Conservation (phyloP, 2,888 invertebrate species). For the Gymnoscelis rufifasciata region DNA sequence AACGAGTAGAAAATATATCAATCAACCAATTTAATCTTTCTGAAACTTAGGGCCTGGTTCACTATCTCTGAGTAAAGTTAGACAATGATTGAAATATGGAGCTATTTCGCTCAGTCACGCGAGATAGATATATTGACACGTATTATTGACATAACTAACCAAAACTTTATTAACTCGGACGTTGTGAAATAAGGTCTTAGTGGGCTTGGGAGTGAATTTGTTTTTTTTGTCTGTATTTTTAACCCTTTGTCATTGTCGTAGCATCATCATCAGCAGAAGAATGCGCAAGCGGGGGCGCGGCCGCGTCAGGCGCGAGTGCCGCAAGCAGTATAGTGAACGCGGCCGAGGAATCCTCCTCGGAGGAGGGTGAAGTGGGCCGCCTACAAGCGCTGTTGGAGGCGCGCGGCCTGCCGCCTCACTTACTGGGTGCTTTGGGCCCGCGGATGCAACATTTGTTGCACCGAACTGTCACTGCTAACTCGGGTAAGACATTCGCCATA, state of each 20-base stretch:
- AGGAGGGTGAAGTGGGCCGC: slow-evolving; percentile 97
- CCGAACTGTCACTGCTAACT: slow-evolving; percentile 91
- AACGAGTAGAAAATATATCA: too few relatives aligned
- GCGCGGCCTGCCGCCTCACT: slow-evolving; percentile 96
- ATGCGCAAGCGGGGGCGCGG: slow-evolving; percentile 51
- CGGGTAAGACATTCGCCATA: slow-evolving; percentile 49
- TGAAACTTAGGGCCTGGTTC: too few relatives aligned
- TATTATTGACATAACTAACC: too few relatives aligned
- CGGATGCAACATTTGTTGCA: slow-evolving; percentile 97
- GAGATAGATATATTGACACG: too few relatives aligned
- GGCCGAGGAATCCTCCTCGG: slow-evolving; percentile 78
- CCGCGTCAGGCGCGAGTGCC: slow-evolving; percentile 48
- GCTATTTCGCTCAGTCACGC: too few relatives aligned
- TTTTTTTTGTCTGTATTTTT: too few relatives aligned
- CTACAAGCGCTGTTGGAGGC: slow-evolving; percentile 96
- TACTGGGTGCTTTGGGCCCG: slow-evolving; percentile 96
- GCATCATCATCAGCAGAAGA: slow-evolving; percentile 63
- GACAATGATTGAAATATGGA: too few relatives aligned
- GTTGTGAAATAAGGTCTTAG: too few relatives aligned
- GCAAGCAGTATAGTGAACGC: slow-evolving; percentile 66
- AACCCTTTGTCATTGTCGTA: slow-evolving; percentile 19
- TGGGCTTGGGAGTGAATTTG: too few relatives aligned
- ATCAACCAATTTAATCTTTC: too few relatives aligned
- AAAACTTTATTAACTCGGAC: too few relatives aligned
- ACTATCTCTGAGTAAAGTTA: too few relatives aligned